Base-by-base conservation (phyloP, 1,140 invertebrate species). In the Heliconius congener region DNA sequence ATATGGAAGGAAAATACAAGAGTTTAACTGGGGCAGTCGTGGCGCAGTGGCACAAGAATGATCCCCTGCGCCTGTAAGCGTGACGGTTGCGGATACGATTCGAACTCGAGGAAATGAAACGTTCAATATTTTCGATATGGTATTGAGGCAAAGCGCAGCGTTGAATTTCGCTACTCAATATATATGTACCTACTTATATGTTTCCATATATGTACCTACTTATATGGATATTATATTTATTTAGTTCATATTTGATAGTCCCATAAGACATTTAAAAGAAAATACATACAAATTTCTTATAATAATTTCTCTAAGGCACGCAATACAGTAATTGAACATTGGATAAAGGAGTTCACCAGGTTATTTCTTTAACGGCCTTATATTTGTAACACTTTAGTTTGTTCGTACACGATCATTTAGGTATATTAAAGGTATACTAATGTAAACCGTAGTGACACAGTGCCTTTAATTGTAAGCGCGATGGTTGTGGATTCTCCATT, bases 241-340 rank as follows among this genome's bases (percentile, higher is more conserved):
- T 60, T 27, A 13, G 57, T 60, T 27, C n/a, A 66, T 27, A 66
- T 30, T 66, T 66, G 23, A 66, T 16, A 39, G 71, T 71, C 55
- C 71, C 46, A 74, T 79, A 79, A 74, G 73, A 79, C 71, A 74
- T 75, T 74, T 73, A 52, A 71, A 39, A 74, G 73, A 50, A 52
- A 74, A 71, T 13, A 46, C 23, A 60, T 73, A 78, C 23, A 30
- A 23, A 78, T 66, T 79, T 55, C 70, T 73, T 73, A 46, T 72
- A 72, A 79, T 70, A 76, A 76, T 70, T 79, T 76, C 52, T 75
- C 46, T 55, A 70, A 72, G 70, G 57, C 78, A 79, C 78, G 78
- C 78, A 76, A 79, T n/a, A 72, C 16, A 34, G 78, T 79, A 76
- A 79, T 79, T 79, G 73, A 71, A 66, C 18, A 70, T 76, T 79